Evolutionary conservation across 2,113 vertebrate genomes (phyloP).

Genomic region (Danio rerio): DNA sequence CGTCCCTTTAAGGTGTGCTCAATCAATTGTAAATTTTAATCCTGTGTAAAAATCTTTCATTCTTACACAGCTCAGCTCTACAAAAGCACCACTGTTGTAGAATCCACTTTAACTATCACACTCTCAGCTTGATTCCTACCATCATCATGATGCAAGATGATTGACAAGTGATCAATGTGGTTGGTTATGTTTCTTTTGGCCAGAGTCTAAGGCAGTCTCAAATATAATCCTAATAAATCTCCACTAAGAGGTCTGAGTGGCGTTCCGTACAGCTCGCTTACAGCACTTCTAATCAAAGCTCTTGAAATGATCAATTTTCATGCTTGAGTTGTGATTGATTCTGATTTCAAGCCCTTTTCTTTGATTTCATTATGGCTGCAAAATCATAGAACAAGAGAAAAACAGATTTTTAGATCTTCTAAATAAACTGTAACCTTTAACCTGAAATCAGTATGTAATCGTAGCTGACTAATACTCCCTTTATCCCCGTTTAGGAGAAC

Average conservation of each 20-base stretch:
- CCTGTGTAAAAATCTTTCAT: too few species aligned
- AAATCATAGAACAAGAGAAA: slow-evolving; percentile 7
- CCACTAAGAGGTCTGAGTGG: not conserved
- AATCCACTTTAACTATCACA: too few species aligned
- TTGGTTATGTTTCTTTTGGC: not conserved
- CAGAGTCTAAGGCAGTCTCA: not conserved
- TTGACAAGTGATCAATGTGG: too few species aligned
- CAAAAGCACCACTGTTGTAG: too few species aligned
- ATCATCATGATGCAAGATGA: too few species aligned
- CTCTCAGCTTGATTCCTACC: too few species aligned
- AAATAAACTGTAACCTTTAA: not conserved
- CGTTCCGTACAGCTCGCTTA: not conserved
- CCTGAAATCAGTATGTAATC: slow-evolving; percentile 29
- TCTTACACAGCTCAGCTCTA: too few species aligned
- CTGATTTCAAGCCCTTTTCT: not conserved
- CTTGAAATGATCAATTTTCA: not conserved
- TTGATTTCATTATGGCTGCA: not conserved
- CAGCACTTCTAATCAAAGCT: slow-evolving; percentile 10
- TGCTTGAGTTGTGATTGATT: not conserved
- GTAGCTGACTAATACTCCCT: slow-evolving; percentile 69
- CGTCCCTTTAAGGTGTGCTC: too few species aligned
- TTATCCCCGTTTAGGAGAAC: slow-evolving; percentile 88
- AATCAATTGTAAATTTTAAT: too few species aligned
- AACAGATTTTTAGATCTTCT: not conserved
- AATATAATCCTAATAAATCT: too few species aligned